Conservation (phyloP, 2,888 invertebrate species). For the Spialia ferax region DNA sequence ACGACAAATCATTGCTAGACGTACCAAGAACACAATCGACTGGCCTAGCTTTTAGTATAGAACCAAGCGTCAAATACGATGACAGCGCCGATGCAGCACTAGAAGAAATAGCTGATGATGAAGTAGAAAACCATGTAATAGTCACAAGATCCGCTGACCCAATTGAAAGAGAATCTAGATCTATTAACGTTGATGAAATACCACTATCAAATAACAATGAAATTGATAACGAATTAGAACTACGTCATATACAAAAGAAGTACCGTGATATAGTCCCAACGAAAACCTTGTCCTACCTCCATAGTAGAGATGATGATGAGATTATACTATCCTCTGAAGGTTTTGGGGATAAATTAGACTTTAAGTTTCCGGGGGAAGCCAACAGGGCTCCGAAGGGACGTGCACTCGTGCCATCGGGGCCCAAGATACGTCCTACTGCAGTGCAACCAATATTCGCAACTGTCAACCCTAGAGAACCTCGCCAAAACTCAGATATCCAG, state of each 20-base stretch:
- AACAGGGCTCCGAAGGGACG: conserved; percentile 91
- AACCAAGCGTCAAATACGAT: conserved; percentile 67
- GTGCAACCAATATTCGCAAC: conserved; percentile 85
- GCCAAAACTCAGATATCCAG: conserved; percentile 90
- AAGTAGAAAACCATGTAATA: conserved; percentile 70
- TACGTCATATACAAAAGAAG: conserved; percentile 73
- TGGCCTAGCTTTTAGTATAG: conserved; percentile 71
- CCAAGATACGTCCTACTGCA: conserved; percentile 87
- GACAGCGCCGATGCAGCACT: conserved; percentile 53
- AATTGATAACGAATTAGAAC: conserved; percentile 86
- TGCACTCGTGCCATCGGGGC: conserved; percentile 89
- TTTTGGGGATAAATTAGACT: conserved; percentile 76
- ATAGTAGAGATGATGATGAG: conserved; percentile 68
- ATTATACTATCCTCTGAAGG: conserved; percentile 71
- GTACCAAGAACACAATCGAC: conserved; percentile 68
- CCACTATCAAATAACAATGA: conserved; percentile 85
- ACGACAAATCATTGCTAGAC: conserved; percentile 55
- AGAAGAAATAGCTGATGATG: conserved; percentile 50
- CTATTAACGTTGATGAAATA: conserved; percentile 84
- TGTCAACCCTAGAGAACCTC: conserved; percentile 74
- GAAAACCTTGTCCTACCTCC: conserved; percentile 73
- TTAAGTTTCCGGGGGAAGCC: conserved; percentile 91
- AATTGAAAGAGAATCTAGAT: conserved; percentile 77
- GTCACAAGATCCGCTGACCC: conserved; percentile 84
- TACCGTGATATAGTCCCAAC: conserved; percentile 86